These are phyloP conservation scores for Drosophila rubida DNA, from an alignment of 2,888 invertebrate species.

Conservation along the genomic window DNA sequence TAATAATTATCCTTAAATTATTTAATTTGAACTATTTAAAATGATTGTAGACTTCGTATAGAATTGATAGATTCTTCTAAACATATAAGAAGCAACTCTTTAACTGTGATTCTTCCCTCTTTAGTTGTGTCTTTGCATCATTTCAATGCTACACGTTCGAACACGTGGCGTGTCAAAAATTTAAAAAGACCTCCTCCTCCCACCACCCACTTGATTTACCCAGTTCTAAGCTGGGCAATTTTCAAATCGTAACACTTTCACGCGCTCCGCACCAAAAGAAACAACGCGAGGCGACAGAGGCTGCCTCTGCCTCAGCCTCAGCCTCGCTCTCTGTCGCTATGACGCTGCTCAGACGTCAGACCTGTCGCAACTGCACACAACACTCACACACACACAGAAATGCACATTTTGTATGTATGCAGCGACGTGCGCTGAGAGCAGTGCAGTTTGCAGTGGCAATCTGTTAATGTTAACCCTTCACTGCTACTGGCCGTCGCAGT, in stretches of 20 bases:
- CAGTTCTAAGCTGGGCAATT: constrained; percentile 75
- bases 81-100: too few species aligned
- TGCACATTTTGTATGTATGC: constrained; percentile 1
- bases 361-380: constrained; percentile 63
- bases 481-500: constrained; percentile 42
- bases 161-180: constrained; percentile 58
- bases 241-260: constrained; percentile 78
- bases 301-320: not conserved
- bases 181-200: constrained; percentile 36
- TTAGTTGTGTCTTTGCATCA: constrained; percentile 7
- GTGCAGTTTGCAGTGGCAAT: constrained; percentile 22
- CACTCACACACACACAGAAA: constrained; percentile 8
- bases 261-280: constrained; percentile 66
- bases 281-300: constrained; percentile 36
- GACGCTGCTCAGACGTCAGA: constrained; percentile 59
- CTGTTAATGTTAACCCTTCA: constrained; percentile 57
- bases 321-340: constrained; percentile 2
- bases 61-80: too few species aligned
- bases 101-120: not conserved
- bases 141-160: constrained; percentile 26
- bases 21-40: too few species aligned
- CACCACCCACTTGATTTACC: constrained; percentile 59
- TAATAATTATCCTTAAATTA: too few species aligned
- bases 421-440: constrained; percentile 21
- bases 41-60: too few species aligned